phyloP scores from a whole-genome alignment of 2,797 vertebrate species.

The Amniataba percoides region DNA sequence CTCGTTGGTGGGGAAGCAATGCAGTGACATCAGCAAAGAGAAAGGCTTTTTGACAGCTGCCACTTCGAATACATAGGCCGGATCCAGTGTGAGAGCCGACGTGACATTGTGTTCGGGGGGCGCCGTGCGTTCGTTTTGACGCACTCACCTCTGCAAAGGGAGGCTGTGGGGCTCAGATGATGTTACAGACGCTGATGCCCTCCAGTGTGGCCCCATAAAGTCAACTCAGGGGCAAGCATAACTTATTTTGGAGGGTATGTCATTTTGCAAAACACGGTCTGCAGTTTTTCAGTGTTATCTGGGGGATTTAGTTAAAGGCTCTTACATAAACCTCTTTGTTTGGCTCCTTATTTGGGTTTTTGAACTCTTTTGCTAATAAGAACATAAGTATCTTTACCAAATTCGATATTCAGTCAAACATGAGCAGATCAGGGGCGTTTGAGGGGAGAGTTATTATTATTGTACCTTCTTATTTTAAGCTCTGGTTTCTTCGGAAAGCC shows the following conservation, averaged over 20 bases:
- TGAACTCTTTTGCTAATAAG: conserved; percentile 13
- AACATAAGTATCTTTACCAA: neutral
- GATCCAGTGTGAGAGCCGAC: conserved; percentile 42
- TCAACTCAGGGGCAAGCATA: conserved; percentile 24
- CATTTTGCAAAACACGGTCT: conserved; percentile 21
- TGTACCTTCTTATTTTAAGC: conserved; percentile 6
- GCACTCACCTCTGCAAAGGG: conserved; percentile 46
- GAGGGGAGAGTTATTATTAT: neutral
- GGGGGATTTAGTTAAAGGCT: conserved; percentile 7
- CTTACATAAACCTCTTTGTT: conserved; percentile 4
- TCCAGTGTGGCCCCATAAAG: conserved; percentile 26
- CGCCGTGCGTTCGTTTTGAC: conserved; percentile 34
- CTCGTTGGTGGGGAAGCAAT: conserved; percentile 55
- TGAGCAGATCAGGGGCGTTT: conserved; percentile 4
- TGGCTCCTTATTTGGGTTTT: neutral
- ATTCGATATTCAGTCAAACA: conserved; percentile 8
- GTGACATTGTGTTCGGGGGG: conserved; percentile 58
- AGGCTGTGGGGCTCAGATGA: conserved; percentile 46
- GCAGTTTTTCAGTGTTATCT: conserved; percentile 22
- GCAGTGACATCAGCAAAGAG: conserved; percentile 56
- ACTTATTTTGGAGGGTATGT: conserved; percentile 36
- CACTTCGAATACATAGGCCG: conserved; percentile 59
- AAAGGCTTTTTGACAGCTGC: conserved; percentile 75
- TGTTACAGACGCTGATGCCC: conserved; percentile 49
- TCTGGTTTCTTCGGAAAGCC: conserved; percentile 13